Evolutionary conservation across 2,888 invertebrate genomes (phyloP), one percentile per base, ranked within the genome.

Genomic region (Polydrusus cervinus): DNA sequence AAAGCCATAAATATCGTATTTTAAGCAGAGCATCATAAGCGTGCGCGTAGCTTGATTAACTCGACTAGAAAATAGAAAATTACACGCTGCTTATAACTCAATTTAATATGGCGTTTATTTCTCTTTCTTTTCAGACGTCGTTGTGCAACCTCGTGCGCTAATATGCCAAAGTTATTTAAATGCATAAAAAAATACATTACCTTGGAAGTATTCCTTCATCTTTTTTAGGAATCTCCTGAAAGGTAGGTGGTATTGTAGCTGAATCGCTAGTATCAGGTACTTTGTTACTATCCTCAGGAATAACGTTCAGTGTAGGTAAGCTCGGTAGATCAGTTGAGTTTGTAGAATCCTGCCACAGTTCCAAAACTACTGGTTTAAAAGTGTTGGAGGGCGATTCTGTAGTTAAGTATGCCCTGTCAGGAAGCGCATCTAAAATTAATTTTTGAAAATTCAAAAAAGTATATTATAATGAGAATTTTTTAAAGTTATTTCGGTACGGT

Each of bases 211-310:
- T 70, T 25, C 51, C 62, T 18, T 76, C 77, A 14, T 68, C 75
- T 61, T 74, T 73, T 18, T 69, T 69, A n/a, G 71, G 51, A 40
- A 78, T 66, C 38, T 78, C 78, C 9, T 78, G 77, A 18, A 76
- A 72, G 13, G 43, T 53, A 6, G 76, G 72, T 8, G 71, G 1
- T 18, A 18, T 51, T 20, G 76, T 76, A 14, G 47, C 62, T 13
- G 49, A 62, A 57, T 76, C 72, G 14, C 71, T 71, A 10, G 78
- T 80, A 61, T 79, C 79, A 1, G 76, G 79, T 14, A 80, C 81
- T 69, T 81, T 81, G 62, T 81, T 82, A 38, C 78, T 79, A 13
- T 80, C 79, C 61, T 80, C 74, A 13, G 34, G 57, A 57, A 64
- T 53, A 11, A 6, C 53, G 34, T 67, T 70, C 25, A 73, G 7